phyloP scores from a whole-genome alignment of 2,888 invertebrate genomes.

The Horisme vitalbata region DNA sequence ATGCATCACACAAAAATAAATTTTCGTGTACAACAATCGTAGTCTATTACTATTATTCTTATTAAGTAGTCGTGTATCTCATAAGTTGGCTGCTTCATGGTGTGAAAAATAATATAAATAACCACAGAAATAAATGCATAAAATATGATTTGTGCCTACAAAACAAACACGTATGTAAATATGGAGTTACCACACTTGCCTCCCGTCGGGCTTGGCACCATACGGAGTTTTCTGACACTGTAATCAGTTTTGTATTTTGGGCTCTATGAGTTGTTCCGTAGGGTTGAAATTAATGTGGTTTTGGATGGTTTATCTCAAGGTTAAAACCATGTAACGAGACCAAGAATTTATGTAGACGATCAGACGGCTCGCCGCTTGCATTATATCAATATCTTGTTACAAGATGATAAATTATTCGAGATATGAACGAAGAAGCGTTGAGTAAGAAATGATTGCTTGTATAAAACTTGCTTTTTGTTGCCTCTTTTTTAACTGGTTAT shows the following conservation, averaged over 20 bases:
- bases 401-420: conserved; percentile 66
- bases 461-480: conserved; percentile 18
- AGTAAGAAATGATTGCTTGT: conserved; percentile 45
- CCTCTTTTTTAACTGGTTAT: conserved; percentile 22
- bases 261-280: conserved; percentile 26
- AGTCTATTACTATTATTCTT: no score
- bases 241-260: conserved; percentile 2
- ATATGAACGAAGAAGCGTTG: conserved; percentile 54
- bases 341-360: conserved; percentile 50
- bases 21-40: background rate
- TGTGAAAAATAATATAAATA: conserved; percentile 38
- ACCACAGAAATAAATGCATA: conserved; percentile 23
- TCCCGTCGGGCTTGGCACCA: conserved; percentile 68
- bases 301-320: conserved; percentile 40
- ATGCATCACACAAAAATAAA: no score
- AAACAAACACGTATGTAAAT: conserved; percentile 75
- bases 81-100: conserved; percentile 27
- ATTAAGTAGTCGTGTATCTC: background rate
- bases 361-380: conserved; percentile 49
- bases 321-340: conserved; percentile 51
- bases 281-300: conserved; percentile 36
- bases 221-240: conserved; percentile 45
- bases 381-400: conserved; percentile 66
- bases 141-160: conserved; percentile 64
- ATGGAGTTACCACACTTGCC: conserved; percentile 51